phyloP scores from a whole-genome alignment of 1,140 invertebrate species.

The Microplitis demolitor region DNA sequence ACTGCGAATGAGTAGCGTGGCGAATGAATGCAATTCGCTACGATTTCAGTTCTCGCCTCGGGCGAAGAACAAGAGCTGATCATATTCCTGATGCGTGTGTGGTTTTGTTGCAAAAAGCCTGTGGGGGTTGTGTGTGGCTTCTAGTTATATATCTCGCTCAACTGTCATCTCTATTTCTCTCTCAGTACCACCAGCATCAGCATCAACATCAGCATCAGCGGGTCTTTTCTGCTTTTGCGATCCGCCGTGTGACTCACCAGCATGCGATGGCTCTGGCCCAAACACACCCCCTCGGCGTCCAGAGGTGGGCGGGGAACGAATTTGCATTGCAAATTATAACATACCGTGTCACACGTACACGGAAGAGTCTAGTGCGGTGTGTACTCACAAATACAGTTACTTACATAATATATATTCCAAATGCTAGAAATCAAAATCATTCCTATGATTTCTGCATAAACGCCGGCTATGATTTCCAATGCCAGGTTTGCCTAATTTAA shows the following conservation, averaged over 20 bases:
- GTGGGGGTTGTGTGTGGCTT: slow-evolving; percentile 9
- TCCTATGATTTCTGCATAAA: background rate
- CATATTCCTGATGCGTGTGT: slow-evolving; percentile 25
- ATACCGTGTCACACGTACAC: slow-evolving; percentile 30
- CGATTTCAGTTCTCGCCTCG: slow-evolving; percentile 30
- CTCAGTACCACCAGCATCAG: background rate
- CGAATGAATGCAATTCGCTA: slow-evolving; percentile 24
- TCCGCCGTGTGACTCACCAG: slow-evolving; percentile 37
- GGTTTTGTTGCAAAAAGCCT: slow-evolving; percentile 5
- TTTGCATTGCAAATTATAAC: slow-evolving; percentile 43
- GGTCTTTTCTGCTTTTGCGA: slow-evolving; percentile 31
- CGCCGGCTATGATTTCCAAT: background rate
- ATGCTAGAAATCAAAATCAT: background rate
- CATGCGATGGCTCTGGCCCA: slow-evolving; percentile 9
- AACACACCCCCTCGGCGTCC: slow-evolving; percentile 23
- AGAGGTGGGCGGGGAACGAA: slow-evolving; percentile 17
- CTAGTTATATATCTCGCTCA: slow-evolving; percentile 9
- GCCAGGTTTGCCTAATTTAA: background rate
- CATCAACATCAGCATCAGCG: no score
- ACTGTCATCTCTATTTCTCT: background rate
- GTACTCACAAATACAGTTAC: slow-evolving; percentile 19
- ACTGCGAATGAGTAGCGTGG: slow-evolving; percentile 27
- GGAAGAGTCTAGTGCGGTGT: background rate
- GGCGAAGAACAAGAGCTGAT: slow-evolving; percentile 27
- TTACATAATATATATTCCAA: background rate